A percentile compares a stretch with the other conserved stretches of the same genome.
These are phyloP conservation scores for Masnerella sp. DNA, from an alignment of 2,888 invertebrate species.

Conservation along the genomic window DNA sequence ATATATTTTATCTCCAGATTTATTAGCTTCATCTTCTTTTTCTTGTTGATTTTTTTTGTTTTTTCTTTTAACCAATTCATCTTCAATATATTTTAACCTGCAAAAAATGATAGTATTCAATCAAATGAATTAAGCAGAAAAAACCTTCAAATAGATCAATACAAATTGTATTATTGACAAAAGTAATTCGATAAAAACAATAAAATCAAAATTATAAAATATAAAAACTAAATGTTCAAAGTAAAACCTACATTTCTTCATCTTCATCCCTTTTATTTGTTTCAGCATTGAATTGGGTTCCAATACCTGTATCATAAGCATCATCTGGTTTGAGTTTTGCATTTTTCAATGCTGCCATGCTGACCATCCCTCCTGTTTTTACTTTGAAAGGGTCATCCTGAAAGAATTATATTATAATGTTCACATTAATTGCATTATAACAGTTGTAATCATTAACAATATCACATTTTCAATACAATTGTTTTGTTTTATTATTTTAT, in stretches of 20 bases:
- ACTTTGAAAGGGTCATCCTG: conserved; percentile 87
- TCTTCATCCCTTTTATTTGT: conserved; percentile 99
- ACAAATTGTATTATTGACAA: too few species aligned
- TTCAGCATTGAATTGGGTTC: conserved; percentile 98
- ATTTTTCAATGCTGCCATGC: conserved; percentile 90
- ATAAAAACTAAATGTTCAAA: too few species aligned
- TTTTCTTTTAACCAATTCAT: conserved; percentile 91
- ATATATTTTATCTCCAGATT: conserved; percentile 79
- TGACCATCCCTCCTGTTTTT: conserved; percentile 92
- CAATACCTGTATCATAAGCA: conserved; percentile 95
- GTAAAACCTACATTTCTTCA: conserved; percentile 91
- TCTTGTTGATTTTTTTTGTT: conserved; percentile 79
- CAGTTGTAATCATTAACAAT: too few species aligned
- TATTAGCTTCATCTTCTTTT: conserved; percentile 65
- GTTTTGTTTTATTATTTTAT: too few species aligned
- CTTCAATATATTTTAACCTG: conserved; percentile 90
- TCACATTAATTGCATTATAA: too few species aligned
- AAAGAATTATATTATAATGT: too few species aligned
- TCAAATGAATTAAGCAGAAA: too few species aligned
- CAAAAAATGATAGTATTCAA: conserved; percentile 24
- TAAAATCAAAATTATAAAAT: too few species aligned
- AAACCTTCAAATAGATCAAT: too few species aligned
- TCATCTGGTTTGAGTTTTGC: conserved; percentile 91
- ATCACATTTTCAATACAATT: too few species aligned
- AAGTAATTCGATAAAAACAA: too few species aligned